Percentiles rank a stretch among this genome's conserved stretches.
These are phyloP conservation scores for Galleria mellonella DNA, from an alignment of 1,140 invertebrate species.

Conservation along the genomic window DNA sequence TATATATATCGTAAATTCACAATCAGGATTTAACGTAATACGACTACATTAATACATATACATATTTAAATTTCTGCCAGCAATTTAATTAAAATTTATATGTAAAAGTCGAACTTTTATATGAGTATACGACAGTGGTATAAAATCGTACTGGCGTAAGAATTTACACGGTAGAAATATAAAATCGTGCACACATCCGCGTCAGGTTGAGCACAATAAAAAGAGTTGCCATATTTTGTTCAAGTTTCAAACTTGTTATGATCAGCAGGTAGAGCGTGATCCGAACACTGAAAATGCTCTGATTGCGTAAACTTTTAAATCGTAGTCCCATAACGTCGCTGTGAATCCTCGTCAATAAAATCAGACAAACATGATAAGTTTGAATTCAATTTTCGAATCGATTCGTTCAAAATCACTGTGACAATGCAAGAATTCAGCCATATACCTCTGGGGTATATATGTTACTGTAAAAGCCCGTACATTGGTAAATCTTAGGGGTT, in stretches of 20 bases:
- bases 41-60: too few relatives aligned
- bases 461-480: too few relatives aligned
- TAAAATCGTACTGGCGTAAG: slow-evolving; percentile 29
- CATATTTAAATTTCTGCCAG: too few relatives aligned
- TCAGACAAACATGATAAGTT: slow-evolving; percentile 9
- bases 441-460: too few relatives aligned
- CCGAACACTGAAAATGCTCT: slow-evolving; percentile 18
- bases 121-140: slow-evolving; percentile 23
- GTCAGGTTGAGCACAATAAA: slow-evolving; percentile 25
- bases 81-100: too few relatives aligned
- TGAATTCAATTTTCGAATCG: slow-evolving; percentile 2
- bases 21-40: too few relatives aligned
- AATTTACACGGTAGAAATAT: slow-evolving; percentile 32
- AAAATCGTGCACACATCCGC: slow-evolving; percentile 22
- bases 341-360: slow-evolving; percentile 8
- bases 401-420: slow-evolving; percentile 4
- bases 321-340: slow-evolving; percentile 11
- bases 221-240: slow-evolving; percentile 35
- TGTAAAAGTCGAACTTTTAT: slow-evolving; percentile 15
- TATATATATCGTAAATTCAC: too few relatives aligned
- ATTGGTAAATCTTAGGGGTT: too few relatives aligned
- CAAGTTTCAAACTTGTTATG: slow-evolving; percentile 41
- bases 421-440: too few relatives aligned
- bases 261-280: slow-evolving; percentile 25
- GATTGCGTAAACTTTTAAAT: slow-evolving; percentile 43